These are phyloP conservation scores for Philopedon plagiatum DNA, from an alignment of 2,888 invertebrate genomes.

Conservation along the genomic window DNA sequence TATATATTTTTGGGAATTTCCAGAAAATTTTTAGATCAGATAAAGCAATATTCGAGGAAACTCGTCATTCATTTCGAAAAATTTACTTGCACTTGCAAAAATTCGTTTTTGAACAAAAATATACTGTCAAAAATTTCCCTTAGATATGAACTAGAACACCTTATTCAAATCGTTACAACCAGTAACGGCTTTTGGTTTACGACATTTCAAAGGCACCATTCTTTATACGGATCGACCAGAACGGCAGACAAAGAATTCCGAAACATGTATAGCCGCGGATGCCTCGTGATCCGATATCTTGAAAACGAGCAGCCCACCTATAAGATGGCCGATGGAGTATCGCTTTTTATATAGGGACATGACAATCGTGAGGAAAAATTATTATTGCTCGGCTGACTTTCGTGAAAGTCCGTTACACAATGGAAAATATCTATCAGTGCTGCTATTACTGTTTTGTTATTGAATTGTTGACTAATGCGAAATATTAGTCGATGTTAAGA, in stretches of 20 bases:
- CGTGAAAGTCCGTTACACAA: constrained; percentile 6
- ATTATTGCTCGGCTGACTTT: constrained; percentile 4
- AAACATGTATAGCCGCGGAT: constrained; percentile 11
- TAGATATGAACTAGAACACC: no score
- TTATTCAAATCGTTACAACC: no score
- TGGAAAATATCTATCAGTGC: not conserved
- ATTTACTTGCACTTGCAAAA: no score
- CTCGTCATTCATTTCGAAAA: no score
- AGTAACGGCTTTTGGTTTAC: no score
- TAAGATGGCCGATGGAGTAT: constrained; percentile 3
- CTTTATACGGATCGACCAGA: no score
- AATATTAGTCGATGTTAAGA: not conserved
- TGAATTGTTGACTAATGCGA: not conserved
- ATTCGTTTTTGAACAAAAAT: no score
- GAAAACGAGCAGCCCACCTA: constrained; percentile 8
- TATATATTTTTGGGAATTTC: no score
- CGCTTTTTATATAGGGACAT: not conserved
- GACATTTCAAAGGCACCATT: no score
- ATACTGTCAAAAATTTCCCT: no score
- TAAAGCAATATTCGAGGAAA: no score
- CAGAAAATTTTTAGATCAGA: no score
- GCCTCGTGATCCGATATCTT: constrained; percentile 17
- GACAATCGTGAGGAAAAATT: constrained; percentile 6
- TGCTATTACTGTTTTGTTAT: not conserved
- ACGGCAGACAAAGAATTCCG: constrained; percentile 2